Percentiles rank a stretch among this genome's conserved stretches.
phyloP scores from a whole-genome alignment of 2,113 vertebrate genomes.

The Chloropsis cyanopogon region DNA sequence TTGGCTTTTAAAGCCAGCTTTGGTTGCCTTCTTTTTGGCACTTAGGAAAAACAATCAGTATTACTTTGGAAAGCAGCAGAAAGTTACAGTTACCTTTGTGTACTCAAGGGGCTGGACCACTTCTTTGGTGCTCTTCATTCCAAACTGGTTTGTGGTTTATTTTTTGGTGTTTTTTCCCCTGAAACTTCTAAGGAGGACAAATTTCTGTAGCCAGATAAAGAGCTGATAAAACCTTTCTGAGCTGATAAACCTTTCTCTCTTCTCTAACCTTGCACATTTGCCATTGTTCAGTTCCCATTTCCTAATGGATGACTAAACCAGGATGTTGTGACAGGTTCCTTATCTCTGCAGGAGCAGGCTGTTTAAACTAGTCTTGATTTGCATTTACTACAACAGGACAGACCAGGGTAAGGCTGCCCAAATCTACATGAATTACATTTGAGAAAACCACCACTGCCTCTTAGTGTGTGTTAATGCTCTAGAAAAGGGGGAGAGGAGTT shows the following conservation, averaged over 20 bases:
- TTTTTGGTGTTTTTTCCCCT: not conserved
- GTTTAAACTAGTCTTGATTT: not conserved
- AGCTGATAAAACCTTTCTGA: not conserved
- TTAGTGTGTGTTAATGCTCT: not conserved
- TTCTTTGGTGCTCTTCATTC: not conserved
- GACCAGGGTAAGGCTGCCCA: not conserved
- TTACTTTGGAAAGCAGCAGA: not conserved
- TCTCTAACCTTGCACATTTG: not conserved
- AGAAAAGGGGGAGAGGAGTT: not conserved
- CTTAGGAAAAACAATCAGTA: not conserved
- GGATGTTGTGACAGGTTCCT: not conserved
- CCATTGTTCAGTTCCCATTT: not conserved
- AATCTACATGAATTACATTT: not conserved
- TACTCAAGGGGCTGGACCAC: not conserved
- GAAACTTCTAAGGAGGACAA: not conserved
- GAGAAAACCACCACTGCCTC: not conserved
- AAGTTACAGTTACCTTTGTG: not conserved
- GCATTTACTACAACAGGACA: not conserved
- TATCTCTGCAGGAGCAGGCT: not conserved
- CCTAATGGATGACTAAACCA: not conserved
- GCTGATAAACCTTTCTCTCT: not conserved
- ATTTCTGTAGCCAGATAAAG: not conserved
- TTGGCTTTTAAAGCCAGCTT: not conserved
- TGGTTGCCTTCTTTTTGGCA: not conserved
- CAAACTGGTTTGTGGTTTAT: not conserved